These are phyloP conservation scores for Xenopus petersii DNA, from an alignment of 2,797 vertebrate species.

Conservation along the genomic window DNA sequence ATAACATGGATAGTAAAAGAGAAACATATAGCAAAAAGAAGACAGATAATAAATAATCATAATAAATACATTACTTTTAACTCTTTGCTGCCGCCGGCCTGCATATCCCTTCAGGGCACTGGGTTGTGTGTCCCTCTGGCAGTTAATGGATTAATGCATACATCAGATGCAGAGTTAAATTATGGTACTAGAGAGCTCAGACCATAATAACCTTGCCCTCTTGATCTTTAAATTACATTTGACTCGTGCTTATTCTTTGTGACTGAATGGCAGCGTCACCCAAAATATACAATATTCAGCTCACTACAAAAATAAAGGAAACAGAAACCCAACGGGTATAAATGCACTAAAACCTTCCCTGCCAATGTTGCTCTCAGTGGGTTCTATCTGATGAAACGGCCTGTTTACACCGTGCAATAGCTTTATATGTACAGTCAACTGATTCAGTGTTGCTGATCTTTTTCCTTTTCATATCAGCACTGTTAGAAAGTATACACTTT, in stretches of 20 bases:
- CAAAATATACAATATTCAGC: not conserved
- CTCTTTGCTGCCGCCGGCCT: conserved; percentile 5
- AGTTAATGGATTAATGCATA: conserved; percentile 27
- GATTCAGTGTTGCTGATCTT: no score
- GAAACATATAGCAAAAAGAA: conserved; percentile 52
- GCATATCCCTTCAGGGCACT: not conserved
- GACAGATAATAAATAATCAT: conserved; percentile 24
- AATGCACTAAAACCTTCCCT: no score
- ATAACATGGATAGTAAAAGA: conserved; percentile 53
- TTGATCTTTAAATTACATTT: not conserved
- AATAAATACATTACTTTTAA: not conserved
- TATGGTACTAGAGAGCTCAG: not conserved
- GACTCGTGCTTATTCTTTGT: not conserved
- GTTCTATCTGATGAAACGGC: no score
- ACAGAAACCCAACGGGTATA: no score
- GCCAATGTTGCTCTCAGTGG: no score
- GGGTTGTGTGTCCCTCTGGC: conserved; percentile 21
- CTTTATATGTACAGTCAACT: no score
- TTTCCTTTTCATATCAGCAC: no score
- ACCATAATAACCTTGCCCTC: not conserved
- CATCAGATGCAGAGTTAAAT: conserved; percentile 11
- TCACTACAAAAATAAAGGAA: no score
- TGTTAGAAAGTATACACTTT: no score
- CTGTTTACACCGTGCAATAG: no score
- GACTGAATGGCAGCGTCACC: not conserved